These are phyloP conservation scores for Caenorhabditis sp. DNA, from an alignment of 2,888 invertebrate species.

Conservation along the genomic window DNA sequence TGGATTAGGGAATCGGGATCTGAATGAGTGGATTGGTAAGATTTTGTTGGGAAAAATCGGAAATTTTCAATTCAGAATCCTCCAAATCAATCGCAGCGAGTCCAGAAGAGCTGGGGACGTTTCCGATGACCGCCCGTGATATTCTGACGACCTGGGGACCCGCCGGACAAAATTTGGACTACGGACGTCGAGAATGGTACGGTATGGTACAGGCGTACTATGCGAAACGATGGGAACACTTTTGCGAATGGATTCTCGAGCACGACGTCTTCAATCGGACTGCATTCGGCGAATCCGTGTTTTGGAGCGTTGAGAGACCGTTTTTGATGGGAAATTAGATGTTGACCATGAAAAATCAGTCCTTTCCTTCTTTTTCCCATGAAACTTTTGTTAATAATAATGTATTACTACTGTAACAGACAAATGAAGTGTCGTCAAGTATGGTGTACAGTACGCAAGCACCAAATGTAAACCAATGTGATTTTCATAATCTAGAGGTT, in stretches of 20 bases:
- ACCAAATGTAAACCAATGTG: too few relatives aligned
- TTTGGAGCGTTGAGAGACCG: slow-evolving; percentile 62
- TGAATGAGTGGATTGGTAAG: slow-evolving; percentile 53
- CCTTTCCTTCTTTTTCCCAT: slow-evolving; percentile 5
- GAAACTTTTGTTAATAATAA: slow-evolving; percentile 36
- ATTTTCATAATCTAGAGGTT: too few relatives aligned
- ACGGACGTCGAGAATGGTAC: slow-evolving; percentile 67
- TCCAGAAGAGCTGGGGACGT: slow-evolving; percentile 35
- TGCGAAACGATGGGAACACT: slow-evolving; percentile 68
- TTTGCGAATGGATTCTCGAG: slow-evolving; percentile 69
- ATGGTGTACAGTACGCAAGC: too few relatives aligned
- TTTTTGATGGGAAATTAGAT: slow-evolving; percentile 21
- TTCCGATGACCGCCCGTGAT: slow-evolving; percentile 38
- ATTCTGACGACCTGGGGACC: slow-evolving; percentile 57
- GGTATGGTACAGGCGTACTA: slow-evolving; percentile 68
- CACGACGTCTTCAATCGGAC: slow-evolving; percentile 58
- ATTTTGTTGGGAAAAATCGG: background rate
- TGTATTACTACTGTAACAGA: too few relatives aligned
- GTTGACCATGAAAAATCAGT: too few relatives aligned
- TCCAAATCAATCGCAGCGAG: slow-evolving; percentile 39
- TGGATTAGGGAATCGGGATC: slow-evolving; percentile 39
- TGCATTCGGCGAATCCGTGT: slow-evolving; percentile 53
- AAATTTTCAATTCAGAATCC: slow-evolving; percentile 18
- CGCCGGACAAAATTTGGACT: slow-evolving; percentile 50
- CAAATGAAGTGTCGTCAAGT: too few relatives aligned